Percentiles rank a stretch among this genome's conserved stretches.
phyloP scores from a whole-genome alignment of 1,140 invertebrate genomes.

The Trachymyrmex cornetzi region DNA sequence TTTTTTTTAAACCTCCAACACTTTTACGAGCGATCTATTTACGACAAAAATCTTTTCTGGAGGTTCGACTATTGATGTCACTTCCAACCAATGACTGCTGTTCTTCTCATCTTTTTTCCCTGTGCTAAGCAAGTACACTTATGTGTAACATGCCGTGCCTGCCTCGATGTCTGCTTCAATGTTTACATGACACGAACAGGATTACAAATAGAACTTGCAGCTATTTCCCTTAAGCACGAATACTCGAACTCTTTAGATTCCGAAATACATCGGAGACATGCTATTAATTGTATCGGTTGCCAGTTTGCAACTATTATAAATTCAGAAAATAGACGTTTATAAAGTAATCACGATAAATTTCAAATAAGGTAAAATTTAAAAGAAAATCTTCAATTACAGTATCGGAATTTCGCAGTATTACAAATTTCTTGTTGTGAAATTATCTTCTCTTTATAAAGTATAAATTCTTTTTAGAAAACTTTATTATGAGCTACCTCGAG shows the following conservation, averaged over 20 bases:
- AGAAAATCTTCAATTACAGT: neutral
- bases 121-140: constrained; percentile 38
- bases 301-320: neutral
- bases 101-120: constrained; percentile 55
- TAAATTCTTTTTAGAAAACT: neutral
- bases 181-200: constrained; percentile 75
- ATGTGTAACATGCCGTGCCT: constrained; percentile 74
- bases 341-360: neutral
- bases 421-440: neutral
- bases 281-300: constrained; percentile 60
- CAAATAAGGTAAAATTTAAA: neutral
- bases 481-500: neutral
- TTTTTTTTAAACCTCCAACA: constrained; percentile 6
- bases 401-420: neutral
- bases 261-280: constrained; percentile 26
- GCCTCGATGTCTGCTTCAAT: constrained; percentile 72
- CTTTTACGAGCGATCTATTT: neutral
- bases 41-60: neutral
- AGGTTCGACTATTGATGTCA: constrained; percentile 6
- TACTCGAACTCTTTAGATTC: constrained; percentile 61
- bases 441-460: neutral
- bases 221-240: constrained; percentile 70
- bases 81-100: constrained; percentile 16
- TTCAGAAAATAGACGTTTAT: neutral
- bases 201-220: constrained; percentile 68